Evolutionary conservation across 35 echinoderm and acorn worm species (phyloP).

Genomic region (Hemicentrotus pulcherrimus): DNA sequence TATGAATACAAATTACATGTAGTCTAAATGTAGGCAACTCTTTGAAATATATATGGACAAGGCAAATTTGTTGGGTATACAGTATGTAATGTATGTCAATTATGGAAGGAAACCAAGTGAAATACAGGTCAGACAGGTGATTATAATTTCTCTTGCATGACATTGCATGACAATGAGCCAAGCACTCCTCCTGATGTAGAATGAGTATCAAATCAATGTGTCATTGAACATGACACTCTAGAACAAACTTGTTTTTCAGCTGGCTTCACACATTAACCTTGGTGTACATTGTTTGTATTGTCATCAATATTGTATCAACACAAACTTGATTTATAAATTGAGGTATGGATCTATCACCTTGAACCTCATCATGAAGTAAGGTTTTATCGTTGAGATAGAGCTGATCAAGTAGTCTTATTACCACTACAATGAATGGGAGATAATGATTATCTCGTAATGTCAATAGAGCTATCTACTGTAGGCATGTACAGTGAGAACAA

Average conservation of each 20-base stretch:
- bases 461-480: not conserved
- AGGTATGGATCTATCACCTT: too few species aligned
- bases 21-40: too few species aligned
- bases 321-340: too few species aligned
- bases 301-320: not conserved
- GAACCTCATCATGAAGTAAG: not conserved
- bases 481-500: not conserved
- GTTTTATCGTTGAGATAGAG: not conserved
- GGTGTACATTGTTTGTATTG: not conserved
- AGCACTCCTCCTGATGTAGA: too few species aligned
- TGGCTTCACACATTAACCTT: not conserved
- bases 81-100: too few species aligned
- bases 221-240: not conserved
- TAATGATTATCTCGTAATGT: not conserved
- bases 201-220: not conserved
- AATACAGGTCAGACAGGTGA: not conserved
- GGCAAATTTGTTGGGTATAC: too few species aligned
- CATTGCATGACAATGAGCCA: not conserved
- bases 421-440: not conserved
- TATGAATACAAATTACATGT: too few species aligned
- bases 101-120: too few species aligned
- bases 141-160: not conserved
- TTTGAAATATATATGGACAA: too few species aligned
- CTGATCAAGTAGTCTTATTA: not conserved
- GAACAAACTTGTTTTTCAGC: not conserved